A percentile compares a stretch with the other conserved stretches of the same genome.
These are phyloP conservation scores for Sardinella longiceps DNA, from an alignment of 2,797 vertebrate genomes.

Conservation along the genomic window DNA sequence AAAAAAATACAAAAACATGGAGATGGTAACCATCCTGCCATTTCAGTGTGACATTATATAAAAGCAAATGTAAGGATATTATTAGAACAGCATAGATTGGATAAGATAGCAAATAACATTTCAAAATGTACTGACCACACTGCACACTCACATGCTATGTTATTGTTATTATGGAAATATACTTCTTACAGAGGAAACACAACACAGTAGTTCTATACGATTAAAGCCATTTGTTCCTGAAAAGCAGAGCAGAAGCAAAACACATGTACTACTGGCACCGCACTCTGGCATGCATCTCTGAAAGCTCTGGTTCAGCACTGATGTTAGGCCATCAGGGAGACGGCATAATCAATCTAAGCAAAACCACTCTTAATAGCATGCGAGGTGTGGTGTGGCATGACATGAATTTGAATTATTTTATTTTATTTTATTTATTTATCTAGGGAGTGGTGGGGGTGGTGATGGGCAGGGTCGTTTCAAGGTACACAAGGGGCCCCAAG, in stretches of 20 bases:
- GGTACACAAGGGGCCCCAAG: too few relatives aligned
- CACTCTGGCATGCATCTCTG: background rate
- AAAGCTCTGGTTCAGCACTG: background rate
- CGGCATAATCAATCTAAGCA: background rate
- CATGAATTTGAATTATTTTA: background rate
- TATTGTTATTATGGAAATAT: background rate
- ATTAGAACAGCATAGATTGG: background rate
- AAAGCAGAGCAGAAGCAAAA: background rate
- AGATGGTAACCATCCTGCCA: conserved; percentile 9
- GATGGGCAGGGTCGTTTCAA: too few relatives aligned
- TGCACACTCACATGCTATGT: background rate
- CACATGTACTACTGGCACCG: background rate
- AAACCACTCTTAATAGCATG: background rate
- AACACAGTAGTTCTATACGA: too few relatives aligned
- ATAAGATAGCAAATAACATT: background rate
- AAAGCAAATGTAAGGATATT: background rate
- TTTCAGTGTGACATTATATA: background rate
- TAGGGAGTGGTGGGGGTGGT: background rate
- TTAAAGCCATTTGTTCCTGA: background rate
- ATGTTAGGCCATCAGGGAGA: background rate
- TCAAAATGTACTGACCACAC: background rate
- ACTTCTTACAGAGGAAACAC: background rate
- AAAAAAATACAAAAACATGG: background rate
- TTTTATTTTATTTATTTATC: background rate
- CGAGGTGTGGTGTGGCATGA: background rate